Evolutionary conservation across 37 sponge, comb jelly and placozoan genomes (phyloP), one percentile per base, ranked within the genome.

Genomic region (Beroe ovata): DNA sequence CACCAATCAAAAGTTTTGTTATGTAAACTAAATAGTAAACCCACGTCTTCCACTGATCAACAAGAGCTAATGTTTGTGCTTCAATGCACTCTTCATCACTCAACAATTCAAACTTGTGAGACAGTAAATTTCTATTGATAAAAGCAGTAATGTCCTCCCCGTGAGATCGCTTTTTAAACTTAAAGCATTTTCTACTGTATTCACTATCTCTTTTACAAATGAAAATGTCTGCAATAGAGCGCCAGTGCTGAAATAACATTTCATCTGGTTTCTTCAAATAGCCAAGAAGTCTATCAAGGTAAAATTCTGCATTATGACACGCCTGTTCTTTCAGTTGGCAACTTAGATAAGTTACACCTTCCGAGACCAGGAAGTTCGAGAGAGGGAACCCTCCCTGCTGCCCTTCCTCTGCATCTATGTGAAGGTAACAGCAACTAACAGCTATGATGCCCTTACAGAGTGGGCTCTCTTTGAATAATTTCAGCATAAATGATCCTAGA

Each of bases 241-340:
- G 41, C 84, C 84, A 77, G 28, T 77, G 16, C 41, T 77, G 84
- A n/a, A 25, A 11, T 1, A 77, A 29, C 6, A 62, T 6, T 11
- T 42, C 33, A 26, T 77, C 54, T 30, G 41, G 84, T 21, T 77
- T 2, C 8, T 42, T 40, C 21, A 77, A 42, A 8, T 77, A 35
- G 26, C 26, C 54, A 8, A 38, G 47, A 0, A 77, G 42, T 77
- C 84, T 39, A 1, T 33, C 4, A 0, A 77, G 47, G 25, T 77
- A 77, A 77, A 77, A 39, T 54, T 77, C 84, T 21, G 54, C 54
- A n/a, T 77, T 77, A 36, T 77, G 84, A 42, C 84, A 77, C 0
- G 84, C 84, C 38, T 77, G 84, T 26, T 77, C 84, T 19, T 42
- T 77, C 0, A 77, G 42, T 4, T 39, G 84, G 8, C 23, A 0